Conservation (phyloP, 2,797 vertebrate genomes). For the Fratercula arctica region DNA sequence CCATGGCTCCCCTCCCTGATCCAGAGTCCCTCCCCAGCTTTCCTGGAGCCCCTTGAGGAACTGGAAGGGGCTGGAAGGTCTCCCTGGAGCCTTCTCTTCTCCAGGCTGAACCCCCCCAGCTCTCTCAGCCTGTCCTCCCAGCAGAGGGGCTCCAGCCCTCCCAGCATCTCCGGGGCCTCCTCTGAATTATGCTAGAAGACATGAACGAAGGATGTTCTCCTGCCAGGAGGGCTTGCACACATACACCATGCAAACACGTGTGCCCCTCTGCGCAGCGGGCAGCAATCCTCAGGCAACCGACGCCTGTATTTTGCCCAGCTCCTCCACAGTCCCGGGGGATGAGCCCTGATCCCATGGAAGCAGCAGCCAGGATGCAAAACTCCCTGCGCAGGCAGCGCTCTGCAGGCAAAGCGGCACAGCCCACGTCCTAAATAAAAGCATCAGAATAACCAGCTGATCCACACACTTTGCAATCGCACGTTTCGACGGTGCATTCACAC, state of each 20-base stretch:
- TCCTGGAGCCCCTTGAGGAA: too few relatives aligned
- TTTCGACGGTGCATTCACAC: rapidly evolving
- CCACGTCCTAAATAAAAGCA: neutral
- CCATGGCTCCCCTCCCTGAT: too few relatives aligned
- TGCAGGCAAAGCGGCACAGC: neutral
- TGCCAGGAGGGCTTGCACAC: neutral
- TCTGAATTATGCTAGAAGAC: neutral
- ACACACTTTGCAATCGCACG: rapidly evolving
- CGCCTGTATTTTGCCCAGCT: rapidly evolving
- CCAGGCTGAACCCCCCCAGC: neutral
- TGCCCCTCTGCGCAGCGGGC: rapidly evolving
- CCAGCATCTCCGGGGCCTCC: neutral
- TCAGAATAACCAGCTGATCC: neutral
- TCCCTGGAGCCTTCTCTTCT: too few relatives aligned
- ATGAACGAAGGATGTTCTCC: neutral
- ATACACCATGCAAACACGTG: rapidly evolving
- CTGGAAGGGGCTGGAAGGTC: too few relatives aligned
- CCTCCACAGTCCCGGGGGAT: neutral
- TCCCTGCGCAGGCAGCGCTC: rapidly evolving
- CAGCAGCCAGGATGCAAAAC: neutral
- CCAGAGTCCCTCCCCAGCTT: too few relatives aligned
- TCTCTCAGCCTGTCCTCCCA: neutral
- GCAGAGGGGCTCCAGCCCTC: neutral
- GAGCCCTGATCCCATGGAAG: neutral
- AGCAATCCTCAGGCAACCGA: neutral